These are phyloP conservation scores for Pachypanchax playfairii DNA, from an alignment of 2,113 vertebrate species.

Conservation along the genomic window DNA sequence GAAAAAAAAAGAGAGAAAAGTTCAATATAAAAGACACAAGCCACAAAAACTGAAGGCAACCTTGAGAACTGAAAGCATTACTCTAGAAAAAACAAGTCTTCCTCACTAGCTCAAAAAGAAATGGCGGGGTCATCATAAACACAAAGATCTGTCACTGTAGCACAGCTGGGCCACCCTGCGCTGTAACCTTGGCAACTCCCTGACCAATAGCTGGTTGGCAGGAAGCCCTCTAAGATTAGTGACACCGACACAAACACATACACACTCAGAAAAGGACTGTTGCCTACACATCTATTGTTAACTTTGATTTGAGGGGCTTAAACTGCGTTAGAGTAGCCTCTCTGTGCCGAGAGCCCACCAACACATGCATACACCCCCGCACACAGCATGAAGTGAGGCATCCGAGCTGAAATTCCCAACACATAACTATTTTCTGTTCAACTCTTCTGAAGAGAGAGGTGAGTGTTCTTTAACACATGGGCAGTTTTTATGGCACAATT, in stretches of 20 bases:
- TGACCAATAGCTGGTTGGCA: slow-evolving; percentile 58
- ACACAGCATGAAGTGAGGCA: slow-evolving; percentile 4
- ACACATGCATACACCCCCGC: slow-evolving; percentile 8
- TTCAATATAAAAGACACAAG: slow-evolving; percentile 22
- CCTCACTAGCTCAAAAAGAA: slow-evolving; percentile 11
- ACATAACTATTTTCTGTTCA: slow-evolving; percentile 10
- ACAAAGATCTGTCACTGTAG: slow-evolving; percentile 37
- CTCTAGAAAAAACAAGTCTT: slow-evolving; percentile 44
- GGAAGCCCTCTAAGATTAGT: slow-evolving; percentile 48
- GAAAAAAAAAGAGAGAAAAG: slow-evolving; percentile 12
- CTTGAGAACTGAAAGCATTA: slow-evolving; percentile 37
- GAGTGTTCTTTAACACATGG: neutral
- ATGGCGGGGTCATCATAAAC: slow-evolving; percentile 36
- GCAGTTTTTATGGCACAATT: neutral
- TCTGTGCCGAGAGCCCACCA: slow-evolving; percentile 1
- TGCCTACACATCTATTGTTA: slow-evolving; percentile 40
- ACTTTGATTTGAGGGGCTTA: slow-evolving; percentile 38
- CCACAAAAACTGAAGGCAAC: slow-evolving; percentile 40
- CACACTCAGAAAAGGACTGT: slow-evolving; percentile 6
- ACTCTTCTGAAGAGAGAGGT: slow-evolving; percentile 12
- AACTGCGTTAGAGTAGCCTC: slow-evolving; percentile 31
- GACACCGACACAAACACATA: slow-evolving; percentile 40
- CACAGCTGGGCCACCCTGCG: slow-evolving; percentile 54
- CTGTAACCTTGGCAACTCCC: slow-evolving; percentile 72
- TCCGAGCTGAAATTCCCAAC: slow-evolving; percentile 10